Base-by-base conservation (phyloP, 2,113 vertebrate species). In the Hemibagrus wyckioides region DNA sequence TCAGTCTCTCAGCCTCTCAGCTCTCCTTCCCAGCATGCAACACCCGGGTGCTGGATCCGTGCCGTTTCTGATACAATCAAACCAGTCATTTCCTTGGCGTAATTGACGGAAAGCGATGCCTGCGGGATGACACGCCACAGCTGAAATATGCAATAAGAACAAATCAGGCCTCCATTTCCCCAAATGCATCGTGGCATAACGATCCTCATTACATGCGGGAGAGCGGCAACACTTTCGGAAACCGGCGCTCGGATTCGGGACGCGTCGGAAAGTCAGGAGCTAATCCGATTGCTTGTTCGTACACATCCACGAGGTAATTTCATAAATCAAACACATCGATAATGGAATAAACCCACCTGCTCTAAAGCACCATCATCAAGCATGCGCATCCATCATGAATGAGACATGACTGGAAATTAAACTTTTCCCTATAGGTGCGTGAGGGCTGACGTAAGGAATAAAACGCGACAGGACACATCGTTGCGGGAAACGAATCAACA, bases 261-360 rank as follows among this genome's bases (percentile, higher is more conserved):
- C 36, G 85, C 41, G 59, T 48, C 76, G 44, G 69, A 85, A 83
- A 54, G 44, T n/a, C 82, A 82, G 10, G 67, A 54, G 76, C 17
- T 88, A 80, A 90, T 89, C 75, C 75, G 76, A 88, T 87, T 80
- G 67, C 80, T 56, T 56, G 33, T 63, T 76, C 71, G 61, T 39
- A 87, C 56, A 65, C 56, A 87, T 14, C 28, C 75, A 19, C 21
- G 28, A 39, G 80, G 63, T 85, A 84, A 87, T 88, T 88, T 84
- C 75, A 88, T 90, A 82, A 90, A 89, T 90, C 89, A 81, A 88
- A 83, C 69, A 77, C 41, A 86, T 54, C 33, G 15, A 50, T 89
- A 85, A 88, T 89, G 69, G 80, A 73, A 88, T 80, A 81, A 80
- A 85, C 59, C 75, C 80, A 89, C 73, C 84, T 92, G 87, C 88